Evolutionary conservation across 2,888 invertebrate genomes (phyloP).

Genomic region (Euphydryas editha): DNA sequence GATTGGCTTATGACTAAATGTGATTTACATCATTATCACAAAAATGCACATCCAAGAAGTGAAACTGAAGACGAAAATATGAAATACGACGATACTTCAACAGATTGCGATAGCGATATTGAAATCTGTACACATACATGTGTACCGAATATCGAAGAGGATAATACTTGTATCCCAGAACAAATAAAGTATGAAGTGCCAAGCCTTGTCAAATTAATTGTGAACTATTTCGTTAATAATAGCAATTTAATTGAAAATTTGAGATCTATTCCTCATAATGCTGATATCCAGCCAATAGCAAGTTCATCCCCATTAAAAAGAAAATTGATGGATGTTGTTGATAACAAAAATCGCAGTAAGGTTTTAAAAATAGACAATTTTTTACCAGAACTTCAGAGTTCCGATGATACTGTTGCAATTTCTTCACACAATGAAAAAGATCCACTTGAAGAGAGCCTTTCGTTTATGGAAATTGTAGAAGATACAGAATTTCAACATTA

Average conservation of each 20-base stretch:
- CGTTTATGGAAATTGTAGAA: not conserved
- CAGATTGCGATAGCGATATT: slow-evolving; percentile 42
- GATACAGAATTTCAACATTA: not conserved
- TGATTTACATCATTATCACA: slow-evolving; percentile 23
- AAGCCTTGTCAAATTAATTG: slow-evolving; percentile 36
- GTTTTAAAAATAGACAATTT: slow-evolving; percentile 24
- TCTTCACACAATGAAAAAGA: not conserved
- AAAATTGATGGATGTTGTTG: slow-evolving; percentile 25
- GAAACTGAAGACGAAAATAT: not conserved
- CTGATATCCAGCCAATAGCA: not conserved
- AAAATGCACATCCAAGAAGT: not conserved
- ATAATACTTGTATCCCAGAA: slow-evolving; percentile 1
- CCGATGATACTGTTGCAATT: not conserved
- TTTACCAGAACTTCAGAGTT: not conserved
- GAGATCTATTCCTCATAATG: not conserved
- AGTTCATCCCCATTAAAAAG: slow-evolving; percentile 30
- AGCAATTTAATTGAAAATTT: slow-evolving; percentile 24
- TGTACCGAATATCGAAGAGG: slow-evolving; percentile 6
- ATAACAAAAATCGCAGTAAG: slow-evolving; percentile 24
- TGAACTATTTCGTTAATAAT: slow-evolving; percentile 31
- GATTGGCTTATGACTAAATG: slow-evolving; percentile 47
- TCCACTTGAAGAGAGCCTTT: not conserved
- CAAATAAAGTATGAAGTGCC: slow-evolving; percentile 27
- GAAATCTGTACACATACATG: slow-evolving; percentile 26
- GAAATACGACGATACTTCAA: slow-evolving; percentile 32